A percentile compares a stretch with the other conserved stretches of the same genome.
Conservation (phyloP, 2,888 invertebrate genomes). For the Cybosia mesomella region DNA sequence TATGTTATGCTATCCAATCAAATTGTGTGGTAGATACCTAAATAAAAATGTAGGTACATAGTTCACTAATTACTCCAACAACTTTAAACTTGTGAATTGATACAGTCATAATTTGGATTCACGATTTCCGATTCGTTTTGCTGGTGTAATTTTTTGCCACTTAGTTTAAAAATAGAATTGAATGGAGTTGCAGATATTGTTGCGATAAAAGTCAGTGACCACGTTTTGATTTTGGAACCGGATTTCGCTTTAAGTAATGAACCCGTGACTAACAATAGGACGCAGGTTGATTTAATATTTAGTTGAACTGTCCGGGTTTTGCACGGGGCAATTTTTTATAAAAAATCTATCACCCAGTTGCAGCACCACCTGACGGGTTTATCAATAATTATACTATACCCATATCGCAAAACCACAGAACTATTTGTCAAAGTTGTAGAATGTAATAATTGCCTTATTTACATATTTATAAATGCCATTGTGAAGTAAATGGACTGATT, state of each 20-base stretch:
- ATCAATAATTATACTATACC: too few species aligned
- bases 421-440: too few species aligned
- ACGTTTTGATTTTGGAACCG: not conserved
- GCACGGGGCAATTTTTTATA: too few species aligned
- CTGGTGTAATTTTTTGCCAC: not conserved
- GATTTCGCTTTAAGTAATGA: not conserved
- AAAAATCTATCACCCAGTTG: too few species aligned
- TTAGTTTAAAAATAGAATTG: not conserved
- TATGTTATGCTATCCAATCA: constrained; percentile 2
- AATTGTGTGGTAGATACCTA: not conserved
- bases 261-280: not conserved
- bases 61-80: not conserved
- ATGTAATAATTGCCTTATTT: too few species aligned
- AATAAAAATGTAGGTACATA: not conserved
- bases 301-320: not conserved
- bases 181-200: not conserved
- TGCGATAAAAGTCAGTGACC: not conserved
- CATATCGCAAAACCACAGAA: too few species aligned
- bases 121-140: not conserved
- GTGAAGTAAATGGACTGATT: not conserved
- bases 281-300: too few species aligned
- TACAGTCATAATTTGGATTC: not conserved
- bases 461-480: not conserved
- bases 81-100: not conserved
- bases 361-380: too few species aligned